Evolutionary conservation across 2,888 invertebrate species (phyloP), one percentile per base, ranked within the genome.

Genomic region (Scotopteryx bipunctaria): DNA sequence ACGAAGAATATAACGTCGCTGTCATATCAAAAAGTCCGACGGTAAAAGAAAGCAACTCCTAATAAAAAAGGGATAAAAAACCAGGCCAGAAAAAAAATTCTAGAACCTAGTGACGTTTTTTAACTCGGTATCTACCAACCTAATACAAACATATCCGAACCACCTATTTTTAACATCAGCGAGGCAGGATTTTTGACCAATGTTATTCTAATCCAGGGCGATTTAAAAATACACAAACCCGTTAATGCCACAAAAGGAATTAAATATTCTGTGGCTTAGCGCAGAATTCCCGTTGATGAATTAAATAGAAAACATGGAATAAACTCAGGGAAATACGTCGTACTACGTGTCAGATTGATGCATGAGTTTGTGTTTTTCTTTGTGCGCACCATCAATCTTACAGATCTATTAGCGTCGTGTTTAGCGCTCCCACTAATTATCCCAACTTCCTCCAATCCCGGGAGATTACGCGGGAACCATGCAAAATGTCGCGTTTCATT

Each of bases 381-480:
- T 81, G 78, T 80, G 68, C 63, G 40, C 64, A 64, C 71, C 83
- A 83, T 83, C 83, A 83, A 83, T 83, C 83, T 83, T 76, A 62
- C 67, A 73, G 78, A 80, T 83, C 81, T 83, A 83, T 83, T 83
- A 83, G 78, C 82, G 82, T 79, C 82, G 78, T 80, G 78, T 78
- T 81, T 80, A 81, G 72, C 74, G 75, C 68, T 69, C 65, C 67
- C 73, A 72, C 82, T 83, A 83, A 83, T 83, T 83, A 83, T 80
- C 79, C 68, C 75, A 75, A 71, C 76, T 73, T 73, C 73, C 64
- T 67, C 57, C 59, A 67, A 71, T 71, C 75, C 71, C 65, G 32
- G 40, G 68, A 67, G 73, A 66, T 72, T 73, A 64, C 56, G 59
- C 58, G 63, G 59, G 59, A 62, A 43, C 56, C 44, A 59, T 58